phyloP scores from a whole-genome alignment of 2,797 vertebrate species.

The Nannoperca obscura region DNA sequence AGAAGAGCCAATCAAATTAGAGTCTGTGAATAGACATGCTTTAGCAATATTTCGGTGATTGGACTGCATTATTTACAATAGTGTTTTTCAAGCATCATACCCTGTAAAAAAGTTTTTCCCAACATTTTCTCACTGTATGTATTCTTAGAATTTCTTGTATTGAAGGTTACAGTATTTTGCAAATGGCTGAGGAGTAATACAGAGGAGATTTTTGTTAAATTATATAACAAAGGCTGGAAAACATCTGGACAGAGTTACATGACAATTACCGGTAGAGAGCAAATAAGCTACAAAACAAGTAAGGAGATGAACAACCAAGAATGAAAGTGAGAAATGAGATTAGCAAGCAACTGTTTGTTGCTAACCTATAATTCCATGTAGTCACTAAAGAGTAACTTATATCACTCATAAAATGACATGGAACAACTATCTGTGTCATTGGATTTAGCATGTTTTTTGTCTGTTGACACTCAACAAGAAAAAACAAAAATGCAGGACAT shows the following conservation, averaged over 20 bases:
- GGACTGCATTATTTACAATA: constrained; percentile 23
- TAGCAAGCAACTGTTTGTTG: neutral
- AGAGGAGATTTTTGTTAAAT: neutral
- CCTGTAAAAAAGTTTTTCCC: neutral
- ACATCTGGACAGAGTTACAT: neutral
- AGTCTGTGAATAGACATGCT: constrained; percentile 19
- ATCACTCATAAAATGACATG: neutral
- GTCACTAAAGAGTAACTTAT: neutral
- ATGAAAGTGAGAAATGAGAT: neutral
- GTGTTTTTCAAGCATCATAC: neutral
- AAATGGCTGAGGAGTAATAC: neutral
- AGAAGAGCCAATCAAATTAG: constrained; percentile 55
- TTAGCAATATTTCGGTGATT: constrained; percentile 32
- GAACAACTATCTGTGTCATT: neutral
- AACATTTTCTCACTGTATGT: neutral
- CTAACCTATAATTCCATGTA: neutral
- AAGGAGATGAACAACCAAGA: neutral
- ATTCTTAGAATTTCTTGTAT: neutral
- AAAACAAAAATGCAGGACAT: constrained; percentile 39
- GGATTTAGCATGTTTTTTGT: neutral
- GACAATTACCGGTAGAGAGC: neutral
- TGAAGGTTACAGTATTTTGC: neutral
- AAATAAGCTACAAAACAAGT: constrained; percentile 1
- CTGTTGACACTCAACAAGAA: constrained; percentile 19
- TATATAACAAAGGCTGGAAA: neutral